phyloP scores from a whole-genome alignment of 2,113 vertebrate genomes.

The Neodontobutis hainanensis region DNA sequence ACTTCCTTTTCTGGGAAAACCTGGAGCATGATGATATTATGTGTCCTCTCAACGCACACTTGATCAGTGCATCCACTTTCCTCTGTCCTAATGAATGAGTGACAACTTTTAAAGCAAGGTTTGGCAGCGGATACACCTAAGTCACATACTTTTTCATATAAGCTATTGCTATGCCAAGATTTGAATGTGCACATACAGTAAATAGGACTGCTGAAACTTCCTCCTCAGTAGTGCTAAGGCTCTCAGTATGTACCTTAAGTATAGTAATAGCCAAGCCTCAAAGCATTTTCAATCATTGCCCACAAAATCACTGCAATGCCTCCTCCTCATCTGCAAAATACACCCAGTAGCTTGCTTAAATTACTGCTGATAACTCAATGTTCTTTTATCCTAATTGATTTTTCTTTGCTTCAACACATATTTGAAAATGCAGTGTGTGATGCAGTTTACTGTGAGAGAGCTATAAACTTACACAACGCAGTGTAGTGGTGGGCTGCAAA shows the following conservation, averaged over 20 bases:
- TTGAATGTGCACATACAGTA: background rate
- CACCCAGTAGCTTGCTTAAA: background rate
- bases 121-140: background rate
- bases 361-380: background rate
- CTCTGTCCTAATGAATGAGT: conserved; percentile 34
- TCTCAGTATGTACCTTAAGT: no score
- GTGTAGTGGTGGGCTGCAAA: conserved; percentile 19
- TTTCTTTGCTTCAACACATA: background rate
- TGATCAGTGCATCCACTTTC: conserved; percentile 52
- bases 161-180: background rate
- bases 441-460: conserved; percentile 11
- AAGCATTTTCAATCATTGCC: background rate
- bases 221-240: no score
- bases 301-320: background rate
- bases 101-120: conserved; percentile 13
- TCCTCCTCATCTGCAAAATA: background rate
- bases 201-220: no score
- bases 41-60: conserved; percentile 55
- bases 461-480: conserved; percentile 17
- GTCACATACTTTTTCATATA: conserved; percentile 2
- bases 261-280: background rate
- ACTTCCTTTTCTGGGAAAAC: conserved; percentile 78
- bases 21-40: conserved; percentile 64
- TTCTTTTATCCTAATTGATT: background rate
- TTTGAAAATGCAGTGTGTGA: background rate